These are phyloP conservation scores for Trissonchulus latispiculum DNA, from an alignment of 2,888 invertebrate genomes.

Conservation along the genomic window DNA sequence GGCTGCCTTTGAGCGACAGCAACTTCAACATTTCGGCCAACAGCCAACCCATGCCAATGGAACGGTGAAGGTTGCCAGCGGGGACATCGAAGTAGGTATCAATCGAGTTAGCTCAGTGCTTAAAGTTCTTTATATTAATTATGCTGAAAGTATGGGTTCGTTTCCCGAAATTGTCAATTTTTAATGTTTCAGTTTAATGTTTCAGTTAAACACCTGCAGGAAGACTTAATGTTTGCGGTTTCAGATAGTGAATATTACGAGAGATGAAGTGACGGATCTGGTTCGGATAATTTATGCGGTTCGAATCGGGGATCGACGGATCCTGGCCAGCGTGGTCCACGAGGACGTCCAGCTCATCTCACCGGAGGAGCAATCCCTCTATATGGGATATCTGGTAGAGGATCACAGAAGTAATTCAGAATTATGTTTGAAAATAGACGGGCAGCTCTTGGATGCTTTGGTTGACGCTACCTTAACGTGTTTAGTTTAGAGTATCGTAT, in stretches of 20 bases:
- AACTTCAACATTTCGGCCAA: neutral
- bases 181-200: too few species aligned
- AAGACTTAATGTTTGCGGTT: too few species aligned
- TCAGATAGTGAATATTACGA: neutral
- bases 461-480: too few species aligned
- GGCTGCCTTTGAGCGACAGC: neutral
- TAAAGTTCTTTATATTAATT: too few species aligned
- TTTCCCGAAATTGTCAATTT: too few species aligned
- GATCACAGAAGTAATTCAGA: too few species aligned
- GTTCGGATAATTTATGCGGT: neutral
- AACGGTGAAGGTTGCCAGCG: neutral
- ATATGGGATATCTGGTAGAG: neutral
- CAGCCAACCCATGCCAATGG: neutral
- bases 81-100: neutral
- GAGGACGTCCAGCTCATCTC: neutral
- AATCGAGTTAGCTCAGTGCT: too few species aligned
- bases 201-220: too few species aligned
- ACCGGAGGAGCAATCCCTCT: neutral
- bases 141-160: too few species aligned
- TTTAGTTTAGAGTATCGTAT: too few species aligned
- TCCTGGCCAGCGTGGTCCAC: neutral
- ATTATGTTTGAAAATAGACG: too few species aligned
- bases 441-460: too few species aligned
- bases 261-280: neutral
- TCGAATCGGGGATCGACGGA: neutral